Conservation (phyloP, 2,888 invertebrate genomes). For the Idaea dimidiata region DNA sequence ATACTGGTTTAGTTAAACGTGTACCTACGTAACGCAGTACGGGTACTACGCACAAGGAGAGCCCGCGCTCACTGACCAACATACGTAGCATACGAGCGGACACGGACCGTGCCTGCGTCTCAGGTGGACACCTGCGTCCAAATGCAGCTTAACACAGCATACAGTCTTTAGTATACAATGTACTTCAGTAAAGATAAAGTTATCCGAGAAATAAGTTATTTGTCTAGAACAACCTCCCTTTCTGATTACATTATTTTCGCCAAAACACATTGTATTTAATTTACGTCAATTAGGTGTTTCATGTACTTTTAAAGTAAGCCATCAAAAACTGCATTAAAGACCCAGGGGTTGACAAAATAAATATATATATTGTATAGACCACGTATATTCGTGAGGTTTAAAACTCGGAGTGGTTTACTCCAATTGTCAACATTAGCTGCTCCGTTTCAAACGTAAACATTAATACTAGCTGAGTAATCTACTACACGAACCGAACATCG, state of each 20-base stretch:
- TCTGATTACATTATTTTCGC: too few species aligned
- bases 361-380: conserved; percentile 46
- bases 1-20: conserved; percentile 50
- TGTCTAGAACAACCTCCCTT: too few species aligned
- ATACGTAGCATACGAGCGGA: background rate
- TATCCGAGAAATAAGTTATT: too few species aligned
- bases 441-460: conserved; percentile 46
- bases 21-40: conserved; percentile 25
- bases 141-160: conserved; percentile 5
- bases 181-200: too few species aligned
- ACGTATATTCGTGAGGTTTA: conserved; percentile 43
- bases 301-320: conserved; percentile 5
- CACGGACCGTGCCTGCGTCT: background rate
- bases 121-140: background rate
- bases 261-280: conserved; percentile 8
- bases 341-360: conserved; percentile 31
- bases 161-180: background rate
- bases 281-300: conserved; percentile 16
- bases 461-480: conserved; percentile 54
- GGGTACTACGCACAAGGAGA: conserved; percentile 18
- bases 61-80: background rate
- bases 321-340: conserved; percentile 32
- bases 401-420: conserved; percentile 48
- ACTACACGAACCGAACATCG: conserved; percentile 70
- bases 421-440: conserved; percentile 39